Base-by-base conservation (phyloP, 2,113 vertebrate genomes). In the Bambusicola thoracicus region DNA sequence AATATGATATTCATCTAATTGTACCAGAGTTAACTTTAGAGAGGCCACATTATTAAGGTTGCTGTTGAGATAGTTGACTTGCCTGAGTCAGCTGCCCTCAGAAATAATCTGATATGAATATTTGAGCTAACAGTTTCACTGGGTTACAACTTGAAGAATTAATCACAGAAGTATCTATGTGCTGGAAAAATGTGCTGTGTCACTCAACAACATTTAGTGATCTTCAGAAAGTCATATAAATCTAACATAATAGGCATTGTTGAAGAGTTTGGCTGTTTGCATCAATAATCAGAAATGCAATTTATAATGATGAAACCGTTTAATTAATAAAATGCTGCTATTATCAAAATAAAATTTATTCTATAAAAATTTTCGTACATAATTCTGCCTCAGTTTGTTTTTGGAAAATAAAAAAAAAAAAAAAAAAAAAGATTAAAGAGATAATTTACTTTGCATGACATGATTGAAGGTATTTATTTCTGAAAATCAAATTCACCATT, bases 1-100 rank as follows among this genome's bases (percentile, higher is more conserved):
- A 48, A 21, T 10, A 1, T 0, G 13, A 19, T 7, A 6, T 10
- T 59, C 16, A 7, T 8, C 1, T 9, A 3, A 1, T 40, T 13
- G 14, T 30, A 51, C 5, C 17, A 68, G 18, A 16, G 30, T 5
- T 3, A 12, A 27, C 4, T 56, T 44, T 29, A 38, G 65, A 77
- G 19, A 7, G 4, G 8, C 25, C 24, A 49, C 10, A 10, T 19
- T 61, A 3, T n/a, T 56, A 30, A 68, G 14, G 4, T 8, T 24
- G 3, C 43, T 30, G 32, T 55, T 62, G 49, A 13, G 3, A 11
- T 48, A 51, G 15, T 14, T 56, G 17, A 8, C 36, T 77, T 66
- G 10, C 15, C 13, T 0, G 0, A 40, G 19, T 59, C 81, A 66
- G 49, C 3, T 66, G 74, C 20, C 40, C 7, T 25, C 32, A 49